Evolutionary conservation across 1,140 invertebrate genomes (phyloP).

Genomic region (Laodelphax striatellus): DNA sequence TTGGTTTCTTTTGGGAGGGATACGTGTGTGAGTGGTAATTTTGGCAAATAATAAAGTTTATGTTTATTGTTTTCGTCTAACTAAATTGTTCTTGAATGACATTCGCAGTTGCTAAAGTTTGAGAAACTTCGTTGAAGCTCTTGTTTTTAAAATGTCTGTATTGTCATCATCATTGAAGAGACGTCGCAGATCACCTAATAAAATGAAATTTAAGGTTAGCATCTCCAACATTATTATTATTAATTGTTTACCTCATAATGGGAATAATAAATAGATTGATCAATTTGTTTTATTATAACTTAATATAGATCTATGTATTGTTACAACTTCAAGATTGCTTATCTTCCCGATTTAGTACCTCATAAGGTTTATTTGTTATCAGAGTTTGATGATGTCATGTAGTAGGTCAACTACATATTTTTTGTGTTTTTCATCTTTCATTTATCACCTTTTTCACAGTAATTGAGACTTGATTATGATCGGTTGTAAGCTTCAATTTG

Average conservation of each 20-base stretch:
- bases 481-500: too few relatives aligned
- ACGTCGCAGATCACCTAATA: neutral
- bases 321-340: neutral
- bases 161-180: neutral
- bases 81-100: too few relatives aligned
- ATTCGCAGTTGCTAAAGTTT: too few relatives aligned
- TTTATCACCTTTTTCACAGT: too few relatives aligned
- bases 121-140: too few relatives aligned
- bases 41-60: too few relatives aligned
- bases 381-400: neutral
- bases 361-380: neutral
- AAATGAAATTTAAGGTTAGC: neutral
- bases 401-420: neutral
- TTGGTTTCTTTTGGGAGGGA: too few relatives aligned
- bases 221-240: neutral
- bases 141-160: neutral
- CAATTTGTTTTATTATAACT: neutral
- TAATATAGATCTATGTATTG: neutral
- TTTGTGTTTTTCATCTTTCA: too few relatives aligned
- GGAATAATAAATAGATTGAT: neutral
- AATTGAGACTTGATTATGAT: too few relatives aligned
- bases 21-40: too few relatives aligned
- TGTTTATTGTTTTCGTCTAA: too few relatives aligned
- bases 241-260: slow-evolving; percentile 16
- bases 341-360: neutral